Conservation (phyloP, 2,888 invertebrate genomes). For the Stramonita haemastoma region DNA sequence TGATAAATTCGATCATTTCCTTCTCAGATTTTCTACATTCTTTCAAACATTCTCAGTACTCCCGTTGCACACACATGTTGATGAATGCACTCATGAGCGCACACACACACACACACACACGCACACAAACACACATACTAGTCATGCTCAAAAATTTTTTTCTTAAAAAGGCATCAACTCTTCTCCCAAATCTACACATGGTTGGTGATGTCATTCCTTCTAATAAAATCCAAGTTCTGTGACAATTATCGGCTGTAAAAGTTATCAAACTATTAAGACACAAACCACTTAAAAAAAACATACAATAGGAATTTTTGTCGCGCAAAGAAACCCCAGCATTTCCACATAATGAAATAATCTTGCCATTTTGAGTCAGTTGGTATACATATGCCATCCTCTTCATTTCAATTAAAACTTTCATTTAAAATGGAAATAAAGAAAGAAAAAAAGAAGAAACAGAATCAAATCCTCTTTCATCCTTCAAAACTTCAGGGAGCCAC, state of each 20-base stretch:
- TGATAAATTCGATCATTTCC: background rate
- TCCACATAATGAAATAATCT: background rate
- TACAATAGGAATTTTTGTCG: background rate
- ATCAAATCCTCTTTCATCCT: background rate
- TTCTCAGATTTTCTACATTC: background rate
- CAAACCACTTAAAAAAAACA: background rate
- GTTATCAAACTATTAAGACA: background rate
- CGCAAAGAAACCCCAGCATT: background rate
- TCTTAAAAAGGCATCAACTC: background rate
- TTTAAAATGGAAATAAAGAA: background rate
- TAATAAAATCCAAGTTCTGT: background rate
- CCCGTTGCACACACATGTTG: background rate
- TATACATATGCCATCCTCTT: constrained; percentile 9
- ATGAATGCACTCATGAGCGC: background rate
- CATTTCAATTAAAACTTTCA: background rate
- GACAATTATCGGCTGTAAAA: background rate
- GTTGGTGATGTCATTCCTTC: background rate
- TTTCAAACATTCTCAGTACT: background rate
- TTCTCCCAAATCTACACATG: background rate
- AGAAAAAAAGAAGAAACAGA: background rate
- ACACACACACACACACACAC: background rate
- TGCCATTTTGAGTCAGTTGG: constrained; percentile 19
- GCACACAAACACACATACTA: constrained; percentile 7
- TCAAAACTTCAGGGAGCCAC: background rate
- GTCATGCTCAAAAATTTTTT: background rate